phyloP scores from a whole-genome alignment of 2,888 invertebrate genomes.

The Chloromyia formosa region DNA sequence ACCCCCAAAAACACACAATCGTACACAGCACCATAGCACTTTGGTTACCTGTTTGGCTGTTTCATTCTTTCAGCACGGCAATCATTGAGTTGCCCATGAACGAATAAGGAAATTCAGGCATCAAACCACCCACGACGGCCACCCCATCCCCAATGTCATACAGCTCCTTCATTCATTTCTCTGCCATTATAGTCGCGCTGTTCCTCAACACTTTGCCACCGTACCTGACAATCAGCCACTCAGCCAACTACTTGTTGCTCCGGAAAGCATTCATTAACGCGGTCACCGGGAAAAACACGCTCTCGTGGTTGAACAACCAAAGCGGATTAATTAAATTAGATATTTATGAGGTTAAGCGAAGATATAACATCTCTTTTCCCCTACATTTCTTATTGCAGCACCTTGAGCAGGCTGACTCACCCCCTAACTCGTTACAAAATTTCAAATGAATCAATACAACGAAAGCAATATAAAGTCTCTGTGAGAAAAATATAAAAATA shows the following conservation, averaged over 20 bases:
- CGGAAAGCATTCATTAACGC: slow-evolving; percentile 40
- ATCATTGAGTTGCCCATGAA: slow-evolving; percentile 17
- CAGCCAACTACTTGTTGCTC: slow-evolving; percentile 48
- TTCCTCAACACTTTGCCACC: slow-evolving; percentile 46
- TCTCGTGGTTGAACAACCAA: slow-evolving; percentile 6
- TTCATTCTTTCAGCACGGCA: slow-evolving; percentile 37
- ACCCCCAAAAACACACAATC: slow-evolving; percentile 32
- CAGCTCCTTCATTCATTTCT: slow-evolving; percentile 46
- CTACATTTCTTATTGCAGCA: not conserved
- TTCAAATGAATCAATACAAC: slow-evolving; percentile 56
- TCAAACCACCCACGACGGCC: slow-evolving; percentile 30
- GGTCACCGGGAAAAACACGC: slow-evolving; percentile 27
- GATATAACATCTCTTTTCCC: not conserved
- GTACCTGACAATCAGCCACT: slow-evolving; percentile 44
- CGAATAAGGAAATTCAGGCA: slow-evolving; percentile 23
- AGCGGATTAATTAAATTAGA: slow-evolving; percentile 35
- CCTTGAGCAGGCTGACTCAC: not conserved
- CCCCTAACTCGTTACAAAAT: not conserved
- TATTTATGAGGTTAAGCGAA: slow-evolving; percentile 8
- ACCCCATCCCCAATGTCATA: slow-evolving; percentile 16
- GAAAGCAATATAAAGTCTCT: slow-evolving; percentile 62
- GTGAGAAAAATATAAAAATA: slow-evolving; percentile 53
- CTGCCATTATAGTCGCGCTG: slow-evolving; percentile 44
- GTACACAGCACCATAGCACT: slow-evolving; percentile 42
- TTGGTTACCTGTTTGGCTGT: slow-evolving; percentile 46